Conservation (phyloP, 2,113 vertebrate genomes). For the Nibea albiflora region DNA sequence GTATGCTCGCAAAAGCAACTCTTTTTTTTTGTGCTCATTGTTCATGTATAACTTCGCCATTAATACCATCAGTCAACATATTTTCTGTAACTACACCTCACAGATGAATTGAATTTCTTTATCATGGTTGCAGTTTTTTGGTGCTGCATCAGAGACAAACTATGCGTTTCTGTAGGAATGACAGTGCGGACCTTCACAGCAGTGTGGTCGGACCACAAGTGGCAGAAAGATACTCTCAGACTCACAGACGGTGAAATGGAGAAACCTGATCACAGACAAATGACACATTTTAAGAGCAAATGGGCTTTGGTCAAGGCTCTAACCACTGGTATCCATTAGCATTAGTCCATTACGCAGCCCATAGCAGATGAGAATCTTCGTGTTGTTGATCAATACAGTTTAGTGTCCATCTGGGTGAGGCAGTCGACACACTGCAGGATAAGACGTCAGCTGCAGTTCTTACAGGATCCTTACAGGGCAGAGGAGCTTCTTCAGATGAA, state of each 20-base stretch:
- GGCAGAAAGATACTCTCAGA: not conserved
- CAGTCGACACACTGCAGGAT: slow-evolving; percentile 6
- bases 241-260: not conserved
- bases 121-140: too few species aligned
- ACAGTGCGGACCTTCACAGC: not conserved
- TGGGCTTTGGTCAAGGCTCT: slow-evolving; percentile 40
- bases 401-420: slow-evolving; percentile 58
- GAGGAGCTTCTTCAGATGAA: slow-evolving; percentile 57
- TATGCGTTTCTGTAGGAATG: not conserved
- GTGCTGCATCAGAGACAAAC: not conserved
- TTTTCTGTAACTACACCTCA: not conserved
- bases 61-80: not conserved
- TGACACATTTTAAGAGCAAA: slow-evolving; percentile 45
- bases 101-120: too few species aligned
- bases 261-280: slow-evolving; percentile 31
- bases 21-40: not conserved
- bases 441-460: slow-evolving; percentile 25
- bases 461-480: slow-evolving; percentile 21
- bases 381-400: slow-evolving; percentile 62
- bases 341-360: slow-evolving; percentile 70
- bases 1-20: not conserved
- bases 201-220: not conserved
- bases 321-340: slow-evolving; percentile 73
- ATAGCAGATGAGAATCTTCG: not conserved
- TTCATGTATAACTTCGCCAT: too few species aligned